A percentile compares a stretch with the other conserved stretches of the same genome.
These are phyloP conservation scores for Gymnodraco acuticeps DNA, from an alignment of 2,797 vertebrate species.

Conservation along the genomic window DNA sequence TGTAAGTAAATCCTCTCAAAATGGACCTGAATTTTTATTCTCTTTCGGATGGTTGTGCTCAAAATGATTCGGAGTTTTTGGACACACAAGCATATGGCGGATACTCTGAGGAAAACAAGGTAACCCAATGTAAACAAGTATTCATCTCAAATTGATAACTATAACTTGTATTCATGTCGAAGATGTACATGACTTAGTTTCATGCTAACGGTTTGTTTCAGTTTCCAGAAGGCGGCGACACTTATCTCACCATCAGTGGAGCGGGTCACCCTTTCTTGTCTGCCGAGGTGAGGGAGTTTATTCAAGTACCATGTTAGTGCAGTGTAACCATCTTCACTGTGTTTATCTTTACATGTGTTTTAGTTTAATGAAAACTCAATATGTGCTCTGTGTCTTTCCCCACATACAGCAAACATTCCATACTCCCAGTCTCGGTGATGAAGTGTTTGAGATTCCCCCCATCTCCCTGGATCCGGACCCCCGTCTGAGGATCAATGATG, in stretches of 20 bases:
- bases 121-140: slow-evolving; percentile 9
- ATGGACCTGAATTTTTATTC: slow-evolving; percentile 87
- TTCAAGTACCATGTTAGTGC: neutral
- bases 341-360: neutral
- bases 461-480: slow-evolving; percentile 93
- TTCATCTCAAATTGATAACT: neutral
- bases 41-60: slow-evolving; percentile 76
- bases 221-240: slow-evolving; percentile 88
- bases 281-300: slow-evolving; percentile 86
- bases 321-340: neutral
- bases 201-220: slow-evolving; percentile 47
- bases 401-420: slow-evolving; percentile 88
- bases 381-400: neutral
- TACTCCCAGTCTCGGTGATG: slow-evolving; percentile 93
- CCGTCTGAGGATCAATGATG: slow-evolving; percentile 88
- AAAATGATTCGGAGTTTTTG: slow-evolving; percentile 82
- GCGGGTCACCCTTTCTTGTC: slow-evolving; percentile 88
- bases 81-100: slow-evolving; percentile 75
- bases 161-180: fast-evolving
- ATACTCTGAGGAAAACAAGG: slow-evolving; percentile 80
- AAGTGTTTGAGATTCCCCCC: slow-evolving; percentile 95
- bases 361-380: neutral
- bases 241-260: slow-evolving; percentile 88
- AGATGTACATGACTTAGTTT: fast-evolving
- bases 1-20: neutral